Evolutionary conservation across 1,140 invertebrate species (phyloP).

Genomic region (Papilio polyxenes): DNA sequence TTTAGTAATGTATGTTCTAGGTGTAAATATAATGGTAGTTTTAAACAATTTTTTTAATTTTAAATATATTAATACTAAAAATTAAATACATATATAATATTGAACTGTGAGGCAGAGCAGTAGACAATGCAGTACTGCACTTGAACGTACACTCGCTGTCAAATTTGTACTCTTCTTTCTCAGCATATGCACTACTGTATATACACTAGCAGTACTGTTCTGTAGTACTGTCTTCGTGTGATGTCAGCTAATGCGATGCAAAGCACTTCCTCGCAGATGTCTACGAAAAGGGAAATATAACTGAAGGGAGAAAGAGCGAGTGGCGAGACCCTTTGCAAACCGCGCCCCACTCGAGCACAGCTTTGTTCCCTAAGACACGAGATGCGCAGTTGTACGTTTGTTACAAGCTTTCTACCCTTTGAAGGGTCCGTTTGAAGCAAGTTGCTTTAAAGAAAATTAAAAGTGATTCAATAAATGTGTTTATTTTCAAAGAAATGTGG

Average conservation of each 20-base stretch:
- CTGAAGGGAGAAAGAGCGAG: conserved; percentile 26
- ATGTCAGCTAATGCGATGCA: neutral
- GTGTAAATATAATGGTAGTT: too few species aligned
- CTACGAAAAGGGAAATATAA: conserved; percentile 34
- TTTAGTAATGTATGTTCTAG: too few species aligned
- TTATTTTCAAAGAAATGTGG: neutral
- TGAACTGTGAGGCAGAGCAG: neutral
- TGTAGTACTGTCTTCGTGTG: neutral
- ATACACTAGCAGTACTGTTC: neutral
- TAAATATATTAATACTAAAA: too few species aligned
- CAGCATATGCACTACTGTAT: neutral
- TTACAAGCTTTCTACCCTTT: conserved; percentile 22
- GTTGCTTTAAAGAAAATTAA: conserved; percentile 14
- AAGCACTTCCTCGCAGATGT: conserved; percentile 19
- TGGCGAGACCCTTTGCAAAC: conserved; percentile 23
- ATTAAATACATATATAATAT: too few species aligned
- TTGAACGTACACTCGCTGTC: neutral
- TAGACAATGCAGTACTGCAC: neutral
- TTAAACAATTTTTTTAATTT: too few species aligned
- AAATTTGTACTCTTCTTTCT: neutral
- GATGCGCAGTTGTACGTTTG: conserved; percentile 26
- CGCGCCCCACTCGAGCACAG: conserved; percentile 19
- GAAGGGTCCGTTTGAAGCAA: conserved; percentile 4
- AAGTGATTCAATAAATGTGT: neutral
- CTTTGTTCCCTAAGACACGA: conserved; percentile 30